Conservation (phyloP, 2,888 invertebrate species). For the Sacculina carcini region DNA sequence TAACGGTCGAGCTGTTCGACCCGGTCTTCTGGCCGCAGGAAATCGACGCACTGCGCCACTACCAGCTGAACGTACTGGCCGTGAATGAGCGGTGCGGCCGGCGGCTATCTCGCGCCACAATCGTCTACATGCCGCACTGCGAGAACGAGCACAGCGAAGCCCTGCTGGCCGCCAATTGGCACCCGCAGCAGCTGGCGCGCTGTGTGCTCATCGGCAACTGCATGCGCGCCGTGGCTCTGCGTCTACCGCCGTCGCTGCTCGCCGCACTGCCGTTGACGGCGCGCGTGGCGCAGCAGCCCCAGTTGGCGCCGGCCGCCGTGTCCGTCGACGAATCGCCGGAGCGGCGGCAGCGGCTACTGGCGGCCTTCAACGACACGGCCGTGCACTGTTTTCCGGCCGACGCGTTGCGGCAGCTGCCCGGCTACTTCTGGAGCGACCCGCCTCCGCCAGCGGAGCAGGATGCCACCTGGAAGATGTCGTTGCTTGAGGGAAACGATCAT, state of each 20-base stretch:
- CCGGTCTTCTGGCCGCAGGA: not conserved
- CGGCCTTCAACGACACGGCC: constrained; percentile 1
- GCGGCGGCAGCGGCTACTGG: too few relatives aligned
- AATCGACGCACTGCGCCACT: not conserved
- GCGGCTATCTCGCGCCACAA: not conserved
- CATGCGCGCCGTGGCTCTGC: not conserved
- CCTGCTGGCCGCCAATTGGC: constrained; percentile 2
- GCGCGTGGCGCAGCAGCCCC: not conserved
- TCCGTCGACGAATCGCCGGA: not conserved
- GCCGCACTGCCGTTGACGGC: not conserved
- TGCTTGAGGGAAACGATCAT: too few relatives aligned
- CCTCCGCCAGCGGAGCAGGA: not conserved
- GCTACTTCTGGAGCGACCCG: constrained; percentile 29
- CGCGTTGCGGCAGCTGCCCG: constrained; percentile 24
- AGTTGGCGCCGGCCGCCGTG: not conserved
- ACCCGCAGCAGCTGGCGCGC: not conserved
- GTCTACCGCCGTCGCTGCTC: not conserved
- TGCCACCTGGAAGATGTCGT: too few relatives aligned
- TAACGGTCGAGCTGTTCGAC: not conserved
- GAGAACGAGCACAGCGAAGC: not conserved
- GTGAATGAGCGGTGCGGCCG: not conserved
- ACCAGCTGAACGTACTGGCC: not conserved
- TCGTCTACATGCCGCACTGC: constrained; percentile 1
- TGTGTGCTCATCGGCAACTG: not conserved
- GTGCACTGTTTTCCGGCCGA: constrained; percentile 15